These are phyloP conservation scores for Urosaurus nigricauda DNA, from an alignment of 2,797 vertebrate species.

Conservation along the genomic window DNA sequence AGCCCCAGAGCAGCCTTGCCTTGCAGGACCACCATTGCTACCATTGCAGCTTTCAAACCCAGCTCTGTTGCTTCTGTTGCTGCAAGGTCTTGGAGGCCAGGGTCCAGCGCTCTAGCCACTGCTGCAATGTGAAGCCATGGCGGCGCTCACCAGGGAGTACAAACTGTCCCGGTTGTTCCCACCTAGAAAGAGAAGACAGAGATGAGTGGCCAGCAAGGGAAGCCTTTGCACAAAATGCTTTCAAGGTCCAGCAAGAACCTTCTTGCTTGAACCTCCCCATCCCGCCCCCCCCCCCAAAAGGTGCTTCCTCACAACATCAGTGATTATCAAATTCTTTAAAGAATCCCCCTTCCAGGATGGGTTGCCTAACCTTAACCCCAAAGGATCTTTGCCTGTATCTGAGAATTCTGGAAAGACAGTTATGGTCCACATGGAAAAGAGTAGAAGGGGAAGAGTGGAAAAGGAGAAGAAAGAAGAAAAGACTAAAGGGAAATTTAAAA, in stretches of 20 bases:
- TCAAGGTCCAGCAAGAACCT: not conserved
- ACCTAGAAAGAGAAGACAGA: constrained; percentile 75
- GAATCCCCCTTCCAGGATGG: no score
- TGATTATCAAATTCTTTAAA: not conserved
- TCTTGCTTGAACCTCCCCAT: no score
- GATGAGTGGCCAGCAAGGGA: not conserved
- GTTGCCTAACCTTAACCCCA: not conserved
- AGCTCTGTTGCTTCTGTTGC: constrained; percentile 11
- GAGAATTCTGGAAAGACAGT: not conserved
- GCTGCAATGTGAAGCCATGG: constrained; percentile 81
- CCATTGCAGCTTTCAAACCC: not conserved
- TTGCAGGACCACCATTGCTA: not conserved
- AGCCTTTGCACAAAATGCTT: not conserved
- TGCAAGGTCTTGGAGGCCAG: constrained; percentile 75
- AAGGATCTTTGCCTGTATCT: not conserved
- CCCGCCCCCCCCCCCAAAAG: no score
- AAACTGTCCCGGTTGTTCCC: constrained; percentile 85
- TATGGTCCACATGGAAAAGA: not conserved
- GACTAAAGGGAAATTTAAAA: no score
- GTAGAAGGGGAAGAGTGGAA: no score
- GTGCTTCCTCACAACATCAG: no score
- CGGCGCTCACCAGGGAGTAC: constrained; percentile 76
- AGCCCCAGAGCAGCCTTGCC: no score
- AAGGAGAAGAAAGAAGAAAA: no score
- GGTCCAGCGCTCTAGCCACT: constrained; percentile 86